These are phyloP conservation scores for Bombus balteatus DNA, from an alignment of 1,140 invertebrate genomes.

Conservation along the genomic window DNA sequence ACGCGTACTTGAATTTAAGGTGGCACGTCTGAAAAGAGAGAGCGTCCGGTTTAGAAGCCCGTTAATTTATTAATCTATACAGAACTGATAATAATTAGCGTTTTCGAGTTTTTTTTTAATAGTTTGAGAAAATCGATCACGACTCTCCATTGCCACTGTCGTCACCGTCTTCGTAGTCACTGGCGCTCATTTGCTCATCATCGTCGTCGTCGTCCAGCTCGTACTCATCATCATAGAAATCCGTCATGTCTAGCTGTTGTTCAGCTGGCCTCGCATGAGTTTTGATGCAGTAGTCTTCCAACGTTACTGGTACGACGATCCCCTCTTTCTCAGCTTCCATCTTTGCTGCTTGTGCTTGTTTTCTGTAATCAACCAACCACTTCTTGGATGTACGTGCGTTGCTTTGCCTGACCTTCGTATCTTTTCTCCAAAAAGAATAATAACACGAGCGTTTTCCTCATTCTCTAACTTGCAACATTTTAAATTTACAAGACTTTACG, in stretches of 20 bases:
- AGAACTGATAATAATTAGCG: constrained; percentile 71
- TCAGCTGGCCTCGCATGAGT: constrained; percentile 91
- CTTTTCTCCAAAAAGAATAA: neutral
- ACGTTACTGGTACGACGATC: constrained; percentile 97
- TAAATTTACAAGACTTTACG: neutral
- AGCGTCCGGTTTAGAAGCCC: constrained; percentile 75
- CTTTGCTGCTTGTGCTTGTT: constrained; percentile 97
- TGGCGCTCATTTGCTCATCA: constrained; percentile 85
- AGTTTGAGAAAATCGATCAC: constrained; percentile 81
- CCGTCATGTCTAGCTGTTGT: constrained; percentile 92
- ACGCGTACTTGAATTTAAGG: constrained; percentile 51
- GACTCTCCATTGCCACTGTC: constrained; percentile 91
- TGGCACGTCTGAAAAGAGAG: constrained; percentile 54
- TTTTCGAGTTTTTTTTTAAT: constrained; percentile 39
- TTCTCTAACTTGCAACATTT: neutral
- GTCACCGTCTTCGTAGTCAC: constrained; percentile 88
- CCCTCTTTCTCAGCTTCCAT: constrained; percentile 98
- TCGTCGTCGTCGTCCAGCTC: constrained; percentile 90
- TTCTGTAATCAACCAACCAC: constrained; percentile 84
- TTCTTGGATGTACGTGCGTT: neutral
- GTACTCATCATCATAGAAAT: constrained; percentile 97
- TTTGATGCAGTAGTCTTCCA: constrained; percentile 99
- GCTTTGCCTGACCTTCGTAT: neutral
- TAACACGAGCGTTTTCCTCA: no score
- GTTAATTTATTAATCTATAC: constrained; percentile 77